Evolutionary conservation across 2,888 invertebrate genomes (phyloP).

Genomic region (Aporophyla nigra): DNA sequence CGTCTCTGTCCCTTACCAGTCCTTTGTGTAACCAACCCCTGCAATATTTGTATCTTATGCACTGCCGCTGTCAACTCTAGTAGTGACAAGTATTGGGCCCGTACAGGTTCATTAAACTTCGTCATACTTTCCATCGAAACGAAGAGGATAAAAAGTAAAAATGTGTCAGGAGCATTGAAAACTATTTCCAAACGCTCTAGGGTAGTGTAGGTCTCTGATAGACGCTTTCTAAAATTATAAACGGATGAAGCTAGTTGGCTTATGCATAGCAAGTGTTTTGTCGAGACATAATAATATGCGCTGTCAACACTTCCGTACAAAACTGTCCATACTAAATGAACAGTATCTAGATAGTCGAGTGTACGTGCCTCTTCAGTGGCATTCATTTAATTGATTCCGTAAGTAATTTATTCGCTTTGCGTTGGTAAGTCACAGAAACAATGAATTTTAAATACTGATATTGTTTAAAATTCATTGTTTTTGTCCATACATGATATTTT

Average conservation of each 20-base stretch:
- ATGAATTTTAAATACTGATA: neutral
- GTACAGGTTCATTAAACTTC: neutral
- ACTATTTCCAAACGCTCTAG: neutral
- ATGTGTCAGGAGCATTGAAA: neutral
- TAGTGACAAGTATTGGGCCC: no score
- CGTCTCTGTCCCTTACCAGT: neutral
- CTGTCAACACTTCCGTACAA: constrained; percentile 42
- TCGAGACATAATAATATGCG: constrained; percentile 38
- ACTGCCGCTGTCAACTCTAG: neutral
- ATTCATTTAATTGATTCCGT: constrained; percentile 17
- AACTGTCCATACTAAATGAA: constrained; percentile 24
- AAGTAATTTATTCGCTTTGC: constrained; percentile 15
- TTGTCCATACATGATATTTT: neutral
- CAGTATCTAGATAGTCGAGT: constrained; percentile 1
- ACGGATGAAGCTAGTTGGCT: constrained; percentile 32
- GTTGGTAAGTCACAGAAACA: constrained; percentile 1
- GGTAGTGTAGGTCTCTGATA: neutral
- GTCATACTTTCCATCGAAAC: neutral
- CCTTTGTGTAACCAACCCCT: neutral
- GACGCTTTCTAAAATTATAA: constrained; percentile 50
- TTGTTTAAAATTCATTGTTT: constrained; percentile 17
- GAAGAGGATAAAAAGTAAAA: neutral
- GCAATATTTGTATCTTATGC: neutral
- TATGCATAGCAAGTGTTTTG: constrained; percentile 52
- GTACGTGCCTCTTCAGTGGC: constrained; percentile 37